Base-by-base conservation (phyloP, 2,888 invertebrate species). In the Platycnemis pennipes region DNA sequence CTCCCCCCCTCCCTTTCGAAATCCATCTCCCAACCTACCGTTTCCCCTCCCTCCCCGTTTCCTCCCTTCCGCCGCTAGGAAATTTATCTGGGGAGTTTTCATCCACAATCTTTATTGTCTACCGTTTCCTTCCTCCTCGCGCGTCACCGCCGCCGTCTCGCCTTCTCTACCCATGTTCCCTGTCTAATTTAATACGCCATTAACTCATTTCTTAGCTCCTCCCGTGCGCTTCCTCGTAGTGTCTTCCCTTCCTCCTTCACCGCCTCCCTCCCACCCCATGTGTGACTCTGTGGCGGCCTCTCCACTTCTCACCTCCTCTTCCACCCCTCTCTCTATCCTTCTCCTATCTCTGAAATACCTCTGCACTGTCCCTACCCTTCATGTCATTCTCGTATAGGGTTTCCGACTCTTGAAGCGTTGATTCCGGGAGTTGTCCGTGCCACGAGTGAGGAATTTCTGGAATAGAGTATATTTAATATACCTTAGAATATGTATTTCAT, bases 171-270 rank as follows among this genome's bases (percentile, higher is more conserved):
- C 87, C 87, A n/a, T 87, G 87, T 87, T 45, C 87, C 26, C 87
- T 45, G 87, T 87, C 87, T 87, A 45, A 87, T 87, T 87, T 87
- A 87, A 87, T 87, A 44, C 37, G 46, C 46, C 87, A 46, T 87
- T 87, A 87, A 87, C 45, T 87, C 45, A 46, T 87, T 87, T 77
- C 69, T n/a, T 77, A 77, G 69, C 86, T 87, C 26, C 87, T 87
- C 87, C n/a, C 87, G 87, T 11, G 87, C 45, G 16, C 26, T 45
- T 45, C 22, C 87, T 87, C 7, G 44, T 63, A 63, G 22, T 63
- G 5, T 26, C 63, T 86, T 22, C 31, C 16, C 26, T 49, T 53
- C 31, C 53, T 37, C 26, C 63, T 63, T 8, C 63, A 2, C 49
- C 49, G 7, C 7, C 7, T 49, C 16, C 16, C 49, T 49, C 49